Evolutionary conservation across 2,797 vertebrate genomes (phyloP).

Genomic region (Melanotaenia boesemani): DNA sequence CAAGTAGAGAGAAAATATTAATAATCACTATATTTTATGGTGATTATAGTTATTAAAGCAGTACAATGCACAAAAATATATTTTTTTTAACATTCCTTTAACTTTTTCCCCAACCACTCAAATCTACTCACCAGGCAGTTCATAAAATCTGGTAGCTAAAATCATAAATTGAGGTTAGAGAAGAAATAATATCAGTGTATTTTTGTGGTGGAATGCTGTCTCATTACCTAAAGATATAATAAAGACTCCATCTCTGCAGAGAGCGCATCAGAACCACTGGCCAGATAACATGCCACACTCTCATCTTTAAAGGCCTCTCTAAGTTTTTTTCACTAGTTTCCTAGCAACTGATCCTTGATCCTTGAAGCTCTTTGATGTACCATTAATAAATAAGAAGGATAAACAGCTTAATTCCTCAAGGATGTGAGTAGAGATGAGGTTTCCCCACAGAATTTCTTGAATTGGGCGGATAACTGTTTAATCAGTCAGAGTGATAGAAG

Average conservation of each 20-base stretch:
- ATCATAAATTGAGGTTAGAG: slow-evolving; percentile 42
- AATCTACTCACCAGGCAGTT: slow-evolving; percentile 71
- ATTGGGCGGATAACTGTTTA: slow-evolving; percentile 70
- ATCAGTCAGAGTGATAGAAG: slow-evolving; percentile 60
- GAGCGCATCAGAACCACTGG: slow-evolving; percentile 6
- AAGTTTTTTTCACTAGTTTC: slow-evolving; percentile 68
- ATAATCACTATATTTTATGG: background rate
- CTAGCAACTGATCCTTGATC: slow-evolving; percentile 71
- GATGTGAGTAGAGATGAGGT: slow-evolving; percentile 51
- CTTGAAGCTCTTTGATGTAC: slow-evolving; percentile 67
- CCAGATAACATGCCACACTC: slow-evolving; percentile 38
- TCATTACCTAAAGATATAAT: slow-evolving; percentile 48
- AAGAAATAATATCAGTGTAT: slow-evolving; percentile 15
- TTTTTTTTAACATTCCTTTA: background rate
- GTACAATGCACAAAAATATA: slow-evolving; percentile 1
- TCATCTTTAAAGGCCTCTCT: slow-evolving; percentile 45
- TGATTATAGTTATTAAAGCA: slow-evolving; percentile 3
- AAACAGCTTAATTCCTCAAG: slow-evolving; percentile 72
- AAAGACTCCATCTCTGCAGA: slow-evolving; percentile 22
- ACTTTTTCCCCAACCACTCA: slow-evolving; percentile 26
- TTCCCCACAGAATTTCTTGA: slow-evolving; percentile 60
- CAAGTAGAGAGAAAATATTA: slow-evolving; percentile 7
- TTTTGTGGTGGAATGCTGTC: slow-evolving; percentile 15
- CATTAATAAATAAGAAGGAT: slow-evolving; percentile 77
- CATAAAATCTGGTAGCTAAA: slow-evolving; percentile 61